A percentile compares a stretch with the other conserved stretches of the same genome.
Conservation (phyloP, 2,113 vertebrate genomes). For the Varanus salvator region DNA sequence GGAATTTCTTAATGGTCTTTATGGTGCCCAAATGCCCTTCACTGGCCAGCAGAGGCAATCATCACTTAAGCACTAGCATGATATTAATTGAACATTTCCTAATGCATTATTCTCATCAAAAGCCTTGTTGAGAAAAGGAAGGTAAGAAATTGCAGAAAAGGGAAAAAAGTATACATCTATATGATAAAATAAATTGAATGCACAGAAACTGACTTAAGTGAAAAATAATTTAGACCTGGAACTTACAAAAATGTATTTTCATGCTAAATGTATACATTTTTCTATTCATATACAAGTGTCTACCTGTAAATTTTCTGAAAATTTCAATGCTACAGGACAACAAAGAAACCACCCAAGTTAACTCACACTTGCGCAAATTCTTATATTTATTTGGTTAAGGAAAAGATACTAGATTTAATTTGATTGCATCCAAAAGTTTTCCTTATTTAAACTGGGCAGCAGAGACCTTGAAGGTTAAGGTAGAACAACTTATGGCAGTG, state of each 20-base stretch:
- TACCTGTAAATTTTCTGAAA: not conserved
- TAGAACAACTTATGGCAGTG: too few relatives aligned
- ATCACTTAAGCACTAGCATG: not conserved
- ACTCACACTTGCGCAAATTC: not conserved
- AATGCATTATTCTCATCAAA: not conserved
- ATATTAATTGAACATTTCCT: not conserved
- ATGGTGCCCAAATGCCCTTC: constrained; percentile 9
- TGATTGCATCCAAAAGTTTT: not conserved
- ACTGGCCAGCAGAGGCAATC: not conserved
- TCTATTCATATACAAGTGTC: not conserved
- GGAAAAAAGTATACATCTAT: constrained; percentile 26
- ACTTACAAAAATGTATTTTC: not conserved
- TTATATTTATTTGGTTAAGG: not conserved
- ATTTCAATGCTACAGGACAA: not conserved
- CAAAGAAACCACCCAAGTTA: not conserved
- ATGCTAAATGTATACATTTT: not conserved
- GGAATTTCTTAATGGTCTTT: constrained; percentile 24
- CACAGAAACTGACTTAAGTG: not conserved
- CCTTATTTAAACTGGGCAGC: not conserved
- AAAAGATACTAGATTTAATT: not conserved
- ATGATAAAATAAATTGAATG: not conserved
- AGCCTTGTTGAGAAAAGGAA: not conserved
- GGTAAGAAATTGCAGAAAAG: constrained; percentile 13
- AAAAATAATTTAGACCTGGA: not conserved
- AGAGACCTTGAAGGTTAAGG: not conserved